Evolutionary conservation across 2,888 invertebrate species (phyloP), one percentile per base, ranked within the genome.

Genomic region (Noctua janthe): DNA sequence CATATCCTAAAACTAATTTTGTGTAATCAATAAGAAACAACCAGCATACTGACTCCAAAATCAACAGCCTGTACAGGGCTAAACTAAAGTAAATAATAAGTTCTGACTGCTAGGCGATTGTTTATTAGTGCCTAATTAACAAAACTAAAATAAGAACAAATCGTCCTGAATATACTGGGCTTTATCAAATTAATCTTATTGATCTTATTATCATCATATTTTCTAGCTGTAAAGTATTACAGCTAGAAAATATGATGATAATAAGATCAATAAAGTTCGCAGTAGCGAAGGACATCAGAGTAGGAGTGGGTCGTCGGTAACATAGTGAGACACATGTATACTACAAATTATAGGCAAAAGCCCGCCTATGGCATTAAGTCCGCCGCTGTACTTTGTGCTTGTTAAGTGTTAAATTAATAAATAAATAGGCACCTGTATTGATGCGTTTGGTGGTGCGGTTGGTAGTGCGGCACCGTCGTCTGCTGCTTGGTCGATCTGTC

Each of bases 401-500:
- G 35, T 29, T 29, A 35, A 35, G 35, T 35, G 2, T 35, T 35
- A 35, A 35, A 35, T 35, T 35, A 35, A 35, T 35, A 35, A 35
- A 35, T 35, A 35, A 35, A 35, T 86, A 82, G 74, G 90, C 90
- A 97, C 97, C 97, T 97, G 95, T 97, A 97, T 88, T 97, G 97
- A 92, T 97, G 97, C 90, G 95, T 94, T 93, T 96, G 96, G 93
- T 96, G 96, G 81, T 95, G 96, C 92, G 95, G 95, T 90, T 94
- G 96, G 91, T 96, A 96, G 91, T 96, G 96, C 89, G 96, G 94
- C 92, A 95, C 95, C 82, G 94, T 94, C 92, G 95, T 91, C 93
- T 95, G 97, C 93, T 96, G 97, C 93, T 97, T 97, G 76, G 97
- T 96, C 67, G 97, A 96, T 95, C 97, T 97, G 95, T 94, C 77